Evolutionary conservation across 2,888 invertebrate genomes (phyloP), one percentile per base, ranked within the genome.

Genomic region (Actias luna): DNA sequence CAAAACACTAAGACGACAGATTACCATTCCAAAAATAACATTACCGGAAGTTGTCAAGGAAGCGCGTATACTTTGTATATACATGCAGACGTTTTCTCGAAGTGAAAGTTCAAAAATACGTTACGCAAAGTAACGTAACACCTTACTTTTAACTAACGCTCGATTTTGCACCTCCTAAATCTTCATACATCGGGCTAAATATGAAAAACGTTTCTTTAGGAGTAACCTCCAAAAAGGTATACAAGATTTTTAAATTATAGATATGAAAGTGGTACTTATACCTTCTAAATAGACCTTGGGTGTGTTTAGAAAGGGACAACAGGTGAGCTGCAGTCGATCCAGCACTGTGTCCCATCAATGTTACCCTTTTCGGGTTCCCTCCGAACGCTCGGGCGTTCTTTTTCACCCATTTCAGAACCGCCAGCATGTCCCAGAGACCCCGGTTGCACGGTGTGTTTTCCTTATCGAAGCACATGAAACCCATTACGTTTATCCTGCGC

Each of bases 401-500:
- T 67, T 71, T 71, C 58, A 82, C 70, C 82, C 82, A 82, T n/a
- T 70, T 73, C 52, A 82, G 66, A 2, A 75, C 63, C 5, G 73
- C 71, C 50, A 79, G 67, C 58, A 69, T 66, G 64, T 82, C 82
- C 1, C 81, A 72, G 14, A 82, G 71, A 18, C 77, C 82, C 22
- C 68, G 68, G 64, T 84, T 84, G 14, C 83, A 84, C 3, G 84
- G 84, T 2, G 82, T 66, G 39, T 73, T 64, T 8, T 68, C 35
- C 25, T 76, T 71, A 50, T 75, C 75, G 16, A 82, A 71, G 3
- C 78, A 80, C 2, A 86, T 72, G 65, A 82, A 86, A 7, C 86
- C 87, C 36, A 87, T 76, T 3, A 80, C 72, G 35, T 72, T 73
- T 8, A 74, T 7, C 58, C 75, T 76, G 64, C 0, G 64, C 59